phyloP scores from a whole-genome alignment of 2,113 vertebrate species.

The Lepisosteus osseus region DNA sequence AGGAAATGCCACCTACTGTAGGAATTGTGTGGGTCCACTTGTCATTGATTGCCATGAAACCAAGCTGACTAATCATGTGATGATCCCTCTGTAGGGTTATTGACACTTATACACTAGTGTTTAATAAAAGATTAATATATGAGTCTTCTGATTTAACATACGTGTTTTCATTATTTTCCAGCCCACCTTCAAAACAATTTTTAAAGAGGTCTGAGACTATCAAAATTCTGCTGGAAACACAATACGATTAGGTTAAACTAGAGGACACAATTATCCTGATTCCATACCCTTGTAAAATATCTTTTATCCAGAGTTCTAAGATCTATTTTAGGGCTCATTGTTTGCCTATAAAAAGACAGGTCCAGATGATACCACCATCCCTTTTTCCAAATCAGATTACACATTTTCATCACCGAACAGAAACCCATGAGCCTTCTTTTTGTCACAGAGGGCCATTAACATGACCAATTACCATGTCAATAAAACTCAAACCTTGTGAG shows the following conservation, averaged over 20 bases:
- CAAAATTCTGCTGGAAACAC: too few relatives aligned
- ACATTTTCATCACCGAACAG: conserved; percentile 26
- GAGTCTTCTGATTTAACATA: too few relatives aligned
- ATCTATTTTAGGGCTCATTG: conserved; percentile 32
- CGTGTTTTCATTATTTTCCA: too few relatives aligned
- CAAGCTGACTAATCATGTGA: too few relatives aligned
- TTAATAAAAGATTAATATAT: too few relatives aligned
- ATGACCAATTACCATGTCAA: conserved; percentile 24
- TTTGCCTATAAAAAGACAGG: conserved; percentile 7
- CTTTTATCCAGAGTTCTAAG: conserved; percentile 30
- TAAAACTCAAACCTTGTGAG: conserved; percentile 9
- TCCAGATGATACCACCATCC: conserved; percentile 36
- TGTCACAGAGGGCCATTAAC: conserved; percentile 18
- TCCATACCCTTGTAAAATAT: neutral
- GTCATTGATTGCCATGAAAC: too few relatives aligned
- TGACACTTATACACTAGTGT: too few relatives aligned
- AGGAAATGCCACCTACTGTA: too few relatives aligned
- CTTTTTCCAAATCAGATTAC: conserved; percentile 29
- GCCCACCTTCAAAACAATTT: too few relatives aligned
- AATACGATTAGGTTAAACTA: neutral
- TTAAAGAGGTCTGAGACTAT: too few relatives aligned
- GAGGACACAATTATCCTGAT: conserved; percentile 23
- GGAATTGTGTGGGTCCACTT: too few relatives aligned
- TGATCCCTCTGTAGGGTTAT: too few relatives aligned
- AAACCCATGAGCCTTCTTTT: conserved; percentile 14